A percentile compares a stretch with the other conserved stretches of the same genome.
Conservation (phyloP, 2,888 invertebrate genomes). For the Drepanosiphum platanoidis region DNA sequence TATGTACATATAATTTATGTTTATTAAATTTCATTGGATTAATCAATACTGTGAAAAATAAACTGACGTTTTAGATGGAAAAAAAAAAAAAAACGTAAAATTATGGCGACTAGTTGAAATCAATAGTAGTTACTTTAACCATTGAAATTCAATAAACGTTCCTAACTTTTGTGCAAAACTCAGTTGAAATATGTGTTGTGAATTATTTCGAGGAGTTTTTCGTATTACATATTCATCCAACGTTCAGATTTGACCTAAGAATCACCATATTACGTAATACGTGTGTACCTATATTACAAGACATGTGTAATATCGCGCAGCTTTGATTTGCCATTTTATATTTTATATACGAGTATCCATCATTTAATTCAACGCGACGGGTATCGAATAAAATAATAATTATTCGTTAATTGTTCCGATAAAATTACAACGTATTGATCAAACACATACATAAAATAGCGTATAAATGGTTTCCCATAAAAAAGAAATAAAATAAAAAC, state of each 20-base stretch:
- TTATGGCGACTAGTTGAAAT: neutral
- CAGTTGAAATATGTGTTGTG: neutral
- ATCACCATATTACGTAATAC: neutral
- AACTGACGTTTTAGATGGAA: neutral
- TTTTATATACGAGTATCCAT: neutral
- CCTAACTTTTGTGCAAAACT: conserved; percentile 27
- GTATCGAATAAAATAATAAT: neutral
- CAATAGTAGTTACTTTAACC: neutral
- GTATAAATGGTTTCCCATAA: neutral
- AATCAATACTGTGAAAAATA: neutral
- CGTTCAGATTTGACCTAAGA: neutral
- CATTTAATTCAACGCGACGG: neutral
- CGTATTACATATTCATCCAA: neutral
- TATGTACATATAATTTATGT: neutral
- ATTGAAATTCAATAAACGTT: conserved; percentile 22
- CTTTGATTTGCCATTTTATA: neutral
- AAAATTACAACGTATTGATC: neutral
- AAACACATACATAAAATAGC: neutral
- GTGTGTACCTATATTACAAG: neutral
- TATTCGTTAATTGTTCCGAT: neutral
- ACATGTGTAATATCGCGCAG: neutral
- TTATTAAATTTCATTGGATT: neutral
- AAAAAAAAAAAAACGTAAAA: neutral
- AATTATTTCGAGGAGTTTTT: conserved; percentile 2
- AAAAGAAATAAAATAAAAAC: too few species aligned